Evolutionary conservation across 2,888 invertebrate species (phyloP), one percentile per base, ranked within the genome.

Genomic region (Meganola albula): DNA sequence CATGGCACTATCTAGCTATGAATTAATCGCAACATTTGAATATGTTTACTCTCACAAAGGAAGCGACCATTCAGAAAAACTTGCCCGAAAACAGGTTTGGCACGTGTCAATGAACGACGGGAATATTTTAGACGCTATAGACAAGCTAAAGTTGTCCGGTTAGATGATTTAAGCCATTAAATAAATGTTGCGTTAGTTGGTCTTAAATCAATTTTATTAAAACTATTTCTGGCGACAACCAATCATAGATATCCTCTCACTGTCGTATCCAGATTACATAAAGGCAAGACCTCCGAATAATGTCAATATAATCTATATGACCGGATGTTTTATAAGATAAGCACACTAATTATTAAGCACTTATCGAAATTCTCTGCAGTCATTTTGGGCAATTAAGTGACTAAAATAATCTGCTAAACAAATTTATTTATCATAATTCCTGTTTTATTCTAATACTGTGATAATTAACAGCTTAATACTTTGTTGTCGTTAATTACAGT

Each of bases 1-100:
- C 77, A 68, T 72, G 71, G 71, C 67, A 79, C 79, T 78, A 83
- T 76, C 78, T 71, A 79, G 74, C 83, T 69, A 83, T 84, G 85
- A 84, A 85, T 85, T 85, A 84, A 85, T 85, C 82, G 85, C 85
- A 82, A 84, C 83, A 80, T 85, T 84, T 80, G 80, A 85, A 84
- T 84, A 82, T 79, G 80, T 83, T 82, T 79, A 82, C 79, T 73
- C 79, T 77, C 56, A 82, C 82, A 80, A 80, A 83, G 79, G 84
- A 83, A 83, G 79, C 80, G 74, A 71, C 80, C 84, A 83, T 84
- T 84, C 68, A 83, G 74, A 78, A 83, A 83, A 83, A 77, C 78
- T 74, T 54, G 74, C 72, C 74, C 68, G 65, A 71, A 74, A 85
- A 84, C 83, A 61, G 82, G 85, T 84, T 84, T 70, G 70, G 84